Conservation (phyloP, 2,888 invertebrate species). For the Coelopa pilipes region DNA sequence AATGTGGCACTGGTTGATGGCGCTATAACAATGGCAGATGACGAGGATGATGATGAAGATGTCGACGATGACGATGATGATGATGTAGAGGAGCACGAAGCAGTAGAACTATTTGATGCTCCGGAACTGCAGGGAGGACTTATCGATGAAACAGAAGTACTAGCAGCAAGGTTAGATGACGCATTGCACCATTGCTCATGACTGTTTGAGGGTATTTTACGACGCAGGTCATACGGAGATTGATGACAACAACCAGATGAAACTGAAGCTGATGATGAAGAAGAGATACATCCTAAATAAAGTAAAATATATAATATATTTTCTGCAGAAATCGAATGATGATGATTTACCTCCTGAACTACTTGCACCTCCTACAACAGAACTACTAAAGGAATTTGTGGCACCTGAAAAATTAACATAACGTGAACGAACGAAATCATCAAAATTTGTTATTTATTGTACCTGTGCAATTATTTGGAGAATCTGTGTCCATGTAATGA, state of each 20-base stretch:
- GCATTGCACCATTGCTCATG: conserved; percentile 63
- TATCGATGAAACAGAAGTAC: conserved; percentile 41
- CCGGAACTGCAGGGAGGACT: conserved; percentile 44
- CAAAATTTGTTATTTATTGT: neutral
- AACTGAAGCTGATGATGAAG: conserved; percentile 45
- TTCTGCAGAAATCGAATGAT: neutral
- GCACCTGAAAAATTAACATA: conserved; percentile 8
- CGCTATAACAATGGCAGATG: conserved; percentile 59
- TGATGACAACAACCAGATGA: conserved; percentile 73
- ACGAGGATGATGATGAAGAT: conserved; percentile 49
- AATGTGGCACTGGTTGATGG: conserved; percentile 62
- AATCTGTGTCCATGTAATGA: conserved; percentile 23
- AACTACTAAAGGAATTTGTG: conserved; percentile 38
- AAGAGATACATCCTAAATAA: conserved; percentile 39
- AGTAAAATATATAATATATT: conserved; percentile 28
- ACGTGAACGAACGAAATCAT: neutral
- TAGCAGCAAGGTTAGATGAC: conserved; percentile 28
- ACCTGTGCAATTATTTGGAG: conserved; percentile 30
- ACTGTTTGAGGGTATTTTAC: conserved; percentile 72
- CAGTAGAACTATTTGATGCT: conserved; percentile 20
- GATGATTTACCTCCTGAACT: conserved; percentile 40
- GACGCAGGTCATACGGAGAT: conserved; percentile 88
- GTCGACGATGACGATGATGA: conserved; percentile 53
- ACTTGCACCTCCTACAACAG: conserved; percentile 39
- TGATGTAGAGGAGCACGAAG: conserved; percentile 37